Evolutionary conservation across 2,113 vertebrate genomes (phyloP), one percentile per base, ranked within the genome.

Genomic region (Callionymus lyra): DNA sequence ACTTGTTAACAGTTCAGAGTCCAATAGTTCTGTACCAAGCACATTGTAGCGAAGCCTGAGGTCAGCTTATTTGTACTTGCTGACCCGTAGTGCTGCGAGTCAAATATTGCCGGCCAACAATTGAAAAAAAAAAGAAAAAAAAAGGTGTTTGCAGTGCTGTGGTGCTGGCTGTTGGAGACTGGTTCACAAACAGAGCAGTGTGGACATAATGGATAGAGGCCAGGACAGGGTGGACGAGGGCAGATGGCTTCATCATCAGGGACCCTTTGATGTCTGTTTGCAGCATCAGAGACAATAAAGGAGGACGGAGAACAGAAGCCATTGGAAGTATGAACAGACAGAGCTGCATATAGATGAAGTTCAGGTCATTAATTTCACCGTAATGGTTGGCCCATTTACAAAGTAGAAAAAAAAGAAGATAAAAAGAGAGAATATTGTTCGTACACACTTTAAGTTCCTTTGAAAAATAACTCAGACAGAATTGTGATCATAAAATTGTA

Each of bases 101-200:
- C 41, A 54, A 77, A 78, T 69, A 47, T 52, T 50, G 51, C 50
- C 12, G 31, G 61, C 61, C 42, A 69, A 65, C 72, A 74, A 80
- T 44, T 74, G 76, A 70, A 74, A 74, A 31, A 54, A 50, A 50
- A 44, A 35, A 15, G 17, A 41, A 52, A 52, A 58, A 63, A 53
- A 47, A 60, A 52, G 32, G 66, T 84, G 71, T 80, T 82, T 78
- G 68, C 68, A 56, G 47, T 60, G 65, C 48, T 65, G 40, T 48
- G 68, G 68, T 54, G 59, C 62, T 68, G 68, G 65, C 57, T 61
- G 19, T 42, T 51, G 52, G 54, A 69, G 57, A 54, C 44, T 37
- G 73, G 68, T 74, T 53, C 55, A 73, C 77, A 80, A 81, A 82
- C 78, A 81, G 57, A 57, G 59, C 40, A 38, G 51, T 78, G 80